Evolutionary conservation across 2,888 invertebrate species (phyloP), one percentile per base, ranked within the genome.

Genomic region (Hirtodrosophila duncani): DNA sequence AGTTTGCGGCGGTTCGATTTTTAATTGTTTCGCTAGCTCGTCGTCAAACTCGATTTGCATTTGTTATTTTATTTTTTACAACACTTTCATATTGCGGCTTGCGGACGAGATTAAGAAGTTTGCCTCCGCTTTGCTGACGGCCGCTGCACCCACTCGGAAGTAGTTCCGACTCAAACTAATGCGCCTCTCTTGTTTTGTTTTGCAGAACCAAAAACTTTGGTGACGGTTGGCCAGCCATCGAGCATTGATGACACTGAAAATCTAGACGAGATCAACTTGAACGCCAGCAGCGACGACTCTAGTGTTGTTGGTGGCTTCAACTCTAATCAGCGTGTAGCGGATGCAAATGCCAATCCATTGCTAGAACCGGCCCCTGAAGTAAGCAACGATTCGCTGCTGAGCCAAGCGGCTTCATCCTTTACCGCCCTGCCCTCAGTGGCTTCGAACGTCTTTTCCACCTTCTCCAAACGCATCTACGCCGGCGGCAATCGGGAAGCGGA

Each of bases 381-480:
- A 7, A 56, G 43, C 6, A 71, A 68, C 39, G 85, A 84, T 44
- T 84, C 85, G 1, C 60, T 85, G 58, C 60, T 86, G 18, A 83
- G 83, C 31, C 84, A 84, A 65, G 84, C 85, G 21, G 84, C 85
- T 16, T 83, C 85, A 18, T 84, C 86, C 10, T 84, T 86, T 52
- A 90, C 90, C 0, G 90, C 91, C 21, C 71, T 90, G 17, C 90
- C 90, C 0, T 88, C 90, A 41, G 89, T 90, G 2, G 90, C 91
- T 0, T 90, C 90, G 33, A 90, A 90, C 6, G 91, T 91, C 0
- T 90, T 92, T 60, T 90, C 90, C 20, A 91, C 91, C 36, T 87
- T 86, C 66, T 86, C 87, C 1, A 86, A 86, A 33, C 84, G 86
- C 31, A 83, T 87, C 36, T 85, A 85, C 58, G 77, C 78, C 5